Evolutionary conservation across 2,888 invertebrate genomes (phyloP).

Genomic region (Xylophagus ater): DNA sequence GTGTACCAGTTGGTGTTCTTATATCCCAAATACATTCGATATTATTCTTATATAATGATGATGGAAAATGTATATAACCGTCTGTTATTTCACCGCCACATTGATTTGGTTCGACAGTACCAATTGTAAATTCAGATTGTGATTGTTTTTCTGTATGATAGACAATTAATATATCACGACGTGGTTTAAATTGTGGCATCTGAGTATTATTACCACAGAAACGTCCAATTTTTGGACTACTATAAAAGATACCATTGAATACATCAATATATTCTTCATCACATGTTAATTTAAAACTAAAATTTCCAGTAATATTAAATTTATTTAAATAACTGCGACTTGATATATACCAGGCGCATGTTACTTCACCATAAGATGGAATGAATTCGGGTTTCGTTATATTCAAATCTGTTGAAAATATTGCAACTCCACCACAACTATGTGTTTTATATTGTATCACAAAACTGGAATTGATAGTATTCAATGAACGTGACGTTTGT

Average conservation of each 20-base stretch:
- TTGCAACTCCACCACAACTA: constrained; percentile 56
- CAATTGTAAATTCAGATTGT: constrained; percentile 17
- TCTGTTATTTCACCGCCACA: constrained; percentile 47
- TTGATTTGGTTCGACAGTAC: constrained; percentile 27
- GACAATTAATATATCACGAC: constrained; percentile 45
- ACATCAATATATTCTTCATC: constrained; percentile 44
- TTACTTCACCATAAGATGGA: constrained; percentile 34
- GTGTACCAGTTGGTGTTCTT: constrained; percentile 46
- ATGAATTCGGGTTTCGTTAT: constrained; percentile 31
- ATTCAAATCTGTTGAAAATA: constrained; percentile 27
- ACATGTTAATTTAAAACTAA: constrained; percentile 47
- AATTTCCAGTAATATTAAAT: constrained; percentile 38
- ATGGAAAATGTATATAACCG: neutral
- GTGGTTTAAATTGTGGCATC: constrained; percentile 15
- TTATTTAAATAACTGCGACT: constrained; percentile 22
- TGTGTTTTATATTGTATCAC: constrained; percentile 48
- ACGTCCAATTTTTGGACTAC: constrained; percentile 40
- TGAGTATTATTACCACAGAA: constrained; percentile 44
- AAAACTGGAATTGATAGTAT: constrained; percentile 21
- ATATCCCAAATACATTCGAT: constrained; percentile 74
- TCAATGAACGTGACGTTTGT: constrained; percentile 1
- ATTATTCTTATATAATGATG: constrained; percentile 55
- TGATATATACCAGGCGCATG: constrained; percentile 68
- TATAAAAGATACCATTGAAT: constrained; percentile 37
- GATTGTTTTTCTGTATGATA: constrained; percentile 47